Base-by-base conservation (phyloP, 1,140 invertebrate genomes). In the Cheumatopsyche charites region DNA sequence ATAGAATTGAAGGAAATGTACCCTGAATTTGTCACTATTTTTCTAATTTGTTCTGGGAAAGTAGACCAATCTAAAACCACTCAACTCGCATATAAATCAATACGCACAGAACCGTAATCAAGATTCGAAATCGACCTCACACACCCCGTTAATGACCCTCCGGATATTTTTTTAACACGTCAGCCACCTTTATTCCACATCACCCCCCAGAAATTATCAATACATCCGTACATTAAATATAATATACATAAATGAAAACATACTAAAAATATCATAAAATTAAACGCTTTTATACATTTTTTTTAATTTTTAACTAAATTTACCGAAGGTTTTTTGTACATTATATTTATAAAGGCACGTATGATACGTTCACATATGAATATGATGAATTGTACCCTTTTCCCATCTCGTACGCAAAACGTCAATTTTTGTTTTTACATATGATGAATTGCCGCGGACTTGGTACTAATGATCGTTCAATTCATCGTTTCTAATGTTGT, bases 331-430 rank as follows among this genome's bases (percentile, higher is more conserved):
- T n/a, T n/a, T n/a, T n/a, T n/a, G n/a, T n/a, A n/a, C n/a, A n/a
- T n/a, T n/a, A n/a, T n/a, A 36, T 9, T 36, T 36, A 36, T 9
- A 36, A 9, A n/a, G n/a, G n/a, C n/a, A n/a, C 29, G 29, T 36
- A 36, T 36, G 9, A 36, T 36, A 9, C 9, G 29, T 36, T 3
- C 9, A 9, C 9, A 36, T 36, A 36, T n/a, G 23, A 23, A 26
- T 58, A 58, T 26, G 55, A 58, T 58, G 55, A 58, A 58, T 58
- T 26, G 55, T 26, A 26, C 55, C 21, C 19, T 58, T 58, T 58
- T 58, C 55, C 15, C 55, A 26, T 58, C 55, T 58, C 23, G 55
- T 58, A 26, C 55, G 55, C 19, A 58, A 36, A 58, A 58, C 55
- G 55, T 58, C 55, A 58, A 58, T 58, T 58, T 58, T 58, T 58